These are phyloP conservation scores for Drosophila nigrodunni DNA, from an alignment of 1,140 invertebrate species.

Conservation along the genomic window DNA sequence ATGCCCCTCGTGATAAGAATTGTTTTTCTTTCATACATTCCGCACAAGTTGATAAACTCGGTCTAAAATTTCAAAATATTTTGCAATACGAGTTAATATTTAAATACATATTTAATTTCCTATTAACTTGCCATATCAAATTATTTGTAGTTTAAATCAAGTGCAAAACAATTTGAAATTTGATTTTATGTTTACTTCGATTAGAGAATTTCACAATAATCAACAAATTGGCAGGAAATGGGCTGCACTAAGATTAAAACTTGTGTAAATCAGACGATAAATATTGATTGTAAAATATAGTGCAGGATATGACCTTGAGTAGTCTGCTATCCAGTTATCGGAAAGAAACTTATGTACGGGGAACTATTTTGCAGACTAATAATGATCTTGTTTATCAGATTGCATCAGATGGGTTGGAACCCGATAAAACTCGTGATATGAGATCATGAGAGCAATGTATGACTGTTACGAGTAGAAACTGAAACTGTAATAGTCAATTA, in stretches of 20 bases:
- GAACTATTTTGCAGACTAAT: constrained; percentile 15
- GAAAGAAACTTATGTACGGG: neutral
- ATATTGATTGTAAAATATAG: constrained; percentile 2
- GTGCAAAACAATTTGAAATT: neutral
- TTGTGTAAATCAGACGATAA: neutral
- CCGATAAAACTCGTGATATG: constrained; percentile 3
- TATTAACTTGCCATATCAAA: neutral
- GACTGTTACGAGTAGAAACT: neutral
- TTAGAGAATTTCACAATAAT: neutral
- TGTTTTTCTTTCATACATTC: constrained; percentile 6
- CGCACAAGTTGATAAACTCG: constrained; percentile 10
- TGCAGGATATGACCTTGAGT: constrained; percentile 8
- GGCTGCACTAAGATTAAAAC: too few species aligned
- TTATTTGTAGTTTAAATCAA: neutral
- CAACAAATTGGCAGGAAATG: neutral
- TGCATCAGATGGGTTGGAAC: constrained; percentile 19
- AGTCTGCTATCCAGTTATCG: neutral
- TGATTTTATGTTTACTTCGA: too few species aligned
- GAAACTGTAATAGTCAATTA: constrained; percentile 38
- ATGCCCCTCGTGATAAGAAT: constrained; percentile 18
- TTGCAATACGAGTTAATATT: constrained; percentile 25
- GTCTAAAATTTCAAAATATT: constrained; percentile 53
- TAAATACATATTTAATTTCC: neutral
- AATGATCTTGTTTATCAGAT: constrained; percentile 13
- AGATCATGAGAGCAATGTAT: constrained; percentile 17